These are phyloP conservation scores for Callopanchax toddi DNA, from an alignment of 2,113 vertebrate species.

Conservation along the genomic window DNA sequence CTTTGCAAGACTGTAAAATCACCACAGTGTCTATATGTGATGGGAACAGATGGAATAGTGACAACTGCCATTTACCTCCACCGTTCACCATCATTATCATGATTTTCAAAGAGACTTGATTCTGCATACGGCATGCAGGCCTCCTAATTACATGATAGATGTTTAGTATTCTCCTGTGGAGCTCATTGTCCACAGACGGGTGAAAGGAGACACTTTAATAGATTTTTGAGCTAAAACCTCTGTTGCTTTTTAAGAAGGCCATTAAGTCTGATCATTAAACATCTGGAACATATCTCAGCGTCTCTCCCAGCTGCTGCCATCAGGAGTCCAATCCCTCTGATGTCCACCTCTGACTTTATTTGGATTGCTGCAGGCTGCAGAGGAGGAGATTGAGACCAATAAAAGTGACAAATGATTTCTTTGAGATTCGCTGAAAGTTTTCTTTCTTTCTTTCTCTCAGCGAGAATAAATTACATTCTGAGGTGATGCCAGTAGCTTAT, in stretches of 20 bases:
- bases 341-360: constrained; percentile 46
- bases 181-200: constrained; percentile 58
- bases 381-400: constrained; percentile 46
- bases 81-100: constrained; percentile 30
- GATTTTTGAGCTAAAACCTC: constrained; percentile 34
- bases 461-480: constrained; percentile 43
- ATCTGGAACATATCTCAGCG: constrained; percentile 57
- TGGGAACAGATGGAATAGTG: constrained; percentile 66
- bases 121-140: constrained; percentile 58
- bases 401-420: constrained; percentile 54
- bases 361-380: constrained; percentile 41
- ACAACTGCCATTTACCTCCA: constrained; percentile 28
- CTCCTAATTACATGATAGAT: constrained; percentile 59
- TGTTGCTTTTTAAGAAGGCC: constrained; percentile 48
- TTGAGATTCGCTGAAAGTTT: constrained; percentile 41
- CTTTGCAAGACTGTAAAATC: constrained; percentile 51
- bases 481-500: constrained; percentile 26
- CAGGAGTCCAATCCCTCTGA: constrained; percentile 20
- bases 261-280: constrained; percentile 69
- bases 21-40: constrained; percentile 42
- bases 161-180: constrained; percentile 51
- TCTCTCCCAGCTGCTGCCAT: constrained; percentile 32
- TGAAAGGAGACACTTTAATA: constrained; percentile 58
- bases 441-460: constrained; percentile 11
- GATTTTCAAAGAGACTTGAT: constrained; percentile 33